phyloP scores from a whole-genome alignment of 2,797 vertebrate genomes.

The Trachurus trachurus region DNA sequence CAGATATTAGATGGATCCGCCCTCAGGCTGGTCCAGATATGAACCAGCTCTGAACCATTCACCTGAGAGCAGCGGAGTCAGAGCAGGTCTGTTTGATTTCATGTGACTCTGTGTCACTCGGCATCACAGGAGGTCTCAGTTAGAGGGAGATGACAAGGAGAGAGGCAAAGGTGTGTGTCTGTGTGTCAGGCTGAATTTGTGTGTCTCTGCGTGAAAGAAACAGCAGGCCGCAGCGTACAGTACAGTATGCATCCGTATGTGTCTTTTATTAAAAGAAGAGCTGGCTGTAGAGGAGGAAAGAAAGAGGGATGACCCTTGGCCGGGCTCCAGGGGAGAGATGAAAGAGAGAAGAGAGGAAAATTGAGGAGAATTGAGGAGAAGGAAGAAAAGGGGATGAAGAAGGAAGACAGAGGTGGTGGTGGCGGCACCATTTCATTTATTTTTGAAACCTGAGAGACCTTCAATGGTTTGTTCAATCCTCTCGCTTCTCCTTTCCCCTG shows the following conservation, averaged over 20 bases:
- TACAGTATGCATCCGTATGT: conserved; percentile 20
- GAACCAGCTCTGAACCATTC: conserved; percentile 52
- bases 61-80: conserved; percentile 48
- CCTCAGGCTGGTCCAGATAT: conserved; percentile 61
- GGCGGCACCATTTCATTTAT: conserved; percentile 36
- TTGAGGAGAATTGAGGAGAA: conserved; percentile 39
- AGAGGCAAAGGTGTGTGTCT: conserved; percentile 49
- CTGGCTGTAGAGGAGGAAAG: conserved; percentile 32
- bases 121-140: conserved; percentile 66
- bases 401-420: conserved; percentile 31
- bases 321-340: conserved; percentile 54
- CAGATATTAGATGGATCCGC: conserved; percentile 63
- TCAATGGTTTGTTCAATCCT: conserved; percentile 39
- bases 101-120: conserved; percentile 50
- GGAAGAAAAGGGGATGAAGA: conserved; percentile 18
- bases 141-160: conserved; percentile 68
- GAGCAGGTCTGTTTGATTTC: conserved; percentile 61
- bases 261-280: conserved; percentile 73
- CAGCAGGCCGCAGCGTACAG: conserved; percentile 34
- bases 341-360: conserved; percentile 29
- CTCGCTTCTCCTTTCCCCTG: conserved; percentile 6
- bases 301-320: conserved; percentile 63
- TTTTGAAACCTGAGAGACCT: conserved; percentile 73
- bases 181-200: conserved; percentile 49
- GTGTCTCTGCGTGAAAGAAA: conserved; percentile 39